These are phyloP conservation scores for Archivesica marissinica DNA, from an alignment of 1,140 invertebrate species.

Conservation along the genomic window DNA sequence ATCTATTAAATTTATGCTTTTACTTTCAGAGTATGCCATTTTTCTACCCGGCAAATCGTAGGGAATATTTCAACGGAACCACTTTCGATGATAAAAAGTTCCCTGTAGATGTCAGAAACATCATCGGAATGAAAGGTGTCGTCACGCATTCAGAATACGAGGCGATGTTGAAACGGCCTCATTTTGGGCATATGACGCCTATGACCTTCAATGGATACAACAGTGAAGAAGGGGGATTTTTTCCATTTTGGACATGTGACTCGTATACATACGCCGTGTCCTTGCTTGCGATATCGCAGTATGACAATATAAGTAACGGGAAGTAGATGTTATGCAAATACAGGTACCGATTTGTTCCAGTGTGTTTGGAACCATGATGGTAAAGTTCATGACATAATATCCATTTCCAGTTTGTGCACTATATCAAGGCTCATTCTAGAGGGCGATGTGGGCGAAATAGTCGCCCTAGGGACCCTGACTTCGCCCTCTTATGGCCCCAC, in stretches of 20 bases:
- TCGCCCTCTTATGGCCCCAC: no score
- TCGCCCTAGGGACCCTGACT: no score
- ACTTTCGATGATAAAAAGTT: conserved; percentile 49
- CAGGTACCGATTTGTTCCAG: no score
- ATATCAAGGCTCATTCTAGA: no score
- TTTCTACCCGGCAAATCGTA: conserved; percentile 71
- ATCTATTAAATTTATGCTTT: no score
- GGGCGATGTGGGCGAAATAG: no score
- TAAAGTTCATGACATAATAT: no score
- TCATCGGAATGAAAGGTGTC: conserved; percentile 69
- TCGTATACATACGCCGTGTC: conserved; percentile 75
- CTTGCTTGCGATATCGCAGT: conserved; percentile 72
- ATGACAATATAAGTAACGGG: conserved; percentile 68
- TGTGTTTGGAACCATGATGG: no score
- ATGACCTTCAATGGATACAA: conserved; percentile 76
- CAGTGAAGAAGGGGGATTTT: conserved; percentile 53
- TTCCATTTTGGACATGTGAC: conserved; percentile 77
- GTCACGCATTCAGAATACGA: conserved; percentile 66
- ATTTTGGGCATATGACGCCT: conserved; percentile 75
- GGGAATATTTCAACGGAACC: conserved; percentile 73
- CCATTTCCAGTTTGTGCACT: no score
- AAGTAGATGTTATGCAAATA: no score
- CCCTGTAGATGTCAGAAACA: conserved; percentile 32
- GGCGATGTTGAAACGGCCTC: conserved; percentile 66
- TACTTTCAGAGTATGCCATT: conserved; percentile 68